phyloP scores from a whole-genome alignment of 1,140 invertebrate genomes.

The Saccostrea glomerata region DNA sequence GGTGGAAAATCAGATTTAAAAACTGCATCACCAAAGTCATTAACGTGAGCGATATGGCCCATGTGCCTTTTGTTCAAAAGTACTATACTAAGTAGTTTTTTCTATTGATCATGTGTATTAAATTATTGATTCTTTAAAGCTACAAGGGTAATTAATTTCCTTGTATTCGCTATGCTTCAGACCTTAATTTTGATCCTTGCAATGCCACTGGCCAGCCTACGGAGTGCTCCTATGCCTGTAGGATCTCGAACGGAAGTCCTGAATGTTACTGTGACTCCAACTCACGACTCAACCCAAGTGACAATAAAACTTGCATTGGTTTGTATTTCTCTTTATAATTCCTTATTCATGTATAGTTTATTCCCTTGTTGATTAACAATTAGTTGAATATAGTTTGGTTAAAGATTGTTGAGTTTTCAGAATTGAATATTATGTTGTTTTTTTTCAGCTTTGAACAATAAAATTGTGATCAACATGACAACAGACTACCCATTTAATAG shows the following conservation, averaged over 20 bases:
- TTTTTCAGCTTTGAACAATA: constrained; percentile 28
- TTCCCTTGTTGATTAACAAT: not conserved
- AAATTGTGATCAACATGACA: not conserved
- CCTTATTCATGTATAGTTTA: not conserved
- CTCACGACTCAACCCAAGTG: not conserved
- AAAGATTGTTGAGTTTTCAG: not conserved
- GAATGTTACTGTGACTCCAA: constrained; percentile 23
- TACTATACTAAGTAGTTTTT: too few species aligned
- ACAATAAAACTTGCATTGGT: constrained; percentile 36
- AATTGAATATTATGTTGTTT: not conserved
- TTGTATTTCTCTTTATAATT: not conserved
- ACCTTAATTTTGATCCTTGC: constrained; percentile 16
- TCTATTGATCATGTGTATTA: too few species aligned
- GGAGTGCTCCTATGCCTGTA: constrained; percentile 31
- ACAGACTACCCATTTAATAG: not conserved
- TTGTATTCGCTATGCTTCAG: not conserved
- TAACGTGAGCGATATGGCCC: too few species aligned
- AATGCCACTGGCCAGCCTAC: not conserved
- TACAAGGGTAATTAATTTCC: too few species aligned
- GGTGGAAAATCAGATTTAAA: too few species aligned
- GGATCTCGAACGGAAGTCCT: not conserved
- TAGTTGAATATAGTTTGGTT: not conserved
- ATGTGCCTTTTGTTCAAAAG: too few species aligned
- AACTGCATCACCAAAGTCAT: too few species aligned
- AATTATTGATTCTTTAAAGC: too few species aligned